phyloP scores from a whole-genome alignment of 30 jellyfish, hydroid and myxozoan species.

The Catostylus mosaicus region DNA sequence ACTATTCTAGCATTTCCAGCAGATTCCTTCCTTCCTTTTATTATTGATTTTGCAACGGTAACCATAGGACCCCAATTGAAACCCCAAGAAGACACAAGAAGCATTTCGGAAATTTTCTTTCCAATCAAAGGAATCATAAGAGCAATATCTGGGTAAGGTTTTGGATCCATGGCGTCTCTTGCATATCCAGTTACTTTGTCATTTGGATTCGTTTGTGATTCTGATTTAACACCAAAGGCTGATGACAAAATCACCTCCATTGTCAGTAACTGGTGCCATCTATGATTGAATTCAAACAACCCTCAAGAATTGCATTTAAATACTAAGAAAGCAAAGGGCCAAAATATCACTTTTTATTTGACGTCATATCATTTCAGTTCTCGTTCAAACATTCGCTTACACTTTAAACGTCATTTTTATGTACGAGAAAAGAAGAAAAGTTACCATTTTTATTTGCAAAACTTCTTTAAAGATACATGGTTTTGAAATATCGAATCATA shows the following conservation, averaged over 20 bases:
- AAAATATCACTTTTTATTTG: no score
- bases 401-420: no score
- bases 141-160: not conserved
- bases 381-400: no score
- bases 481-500: no score
- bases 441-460: no score
- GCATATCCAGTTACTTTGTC: slow-evolving; percentile 47
- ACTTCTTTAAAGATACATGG: no score
- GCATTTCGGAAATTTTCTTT: not conserved
- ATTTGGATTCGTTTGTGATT: slow-evolving; percentile 58
- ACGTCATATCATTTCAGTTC: no score
- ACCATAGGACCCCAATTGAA: slow-evolving; percentile 7
- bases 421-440: no score
- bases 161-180: slow-evolving; percentile 19
- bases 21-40: slow-evolving; percentile 25
- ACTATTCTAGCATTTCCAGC: slow-evolving; percentile 11
- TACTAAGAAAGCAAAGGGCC: no score
- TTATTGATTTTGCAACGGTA: slow-evolving; percentile 38
- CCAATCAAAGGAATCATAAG: slow-evolving; percentile 56
- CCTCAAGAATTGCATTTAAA: no score
- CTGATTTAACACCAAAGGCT: slow-evolving; percentile 60
- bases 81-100: slow-evolving; percentile 29
- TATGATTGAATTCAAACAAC: not conserved
- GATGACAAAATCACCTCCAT: slow-evolving; percentile 65
- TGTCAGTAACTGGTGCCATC: slow-evolving; percentile 56